Conservation (phyloP, 2,113 vertebrate species). For the Carassius gibelio region DNA sequence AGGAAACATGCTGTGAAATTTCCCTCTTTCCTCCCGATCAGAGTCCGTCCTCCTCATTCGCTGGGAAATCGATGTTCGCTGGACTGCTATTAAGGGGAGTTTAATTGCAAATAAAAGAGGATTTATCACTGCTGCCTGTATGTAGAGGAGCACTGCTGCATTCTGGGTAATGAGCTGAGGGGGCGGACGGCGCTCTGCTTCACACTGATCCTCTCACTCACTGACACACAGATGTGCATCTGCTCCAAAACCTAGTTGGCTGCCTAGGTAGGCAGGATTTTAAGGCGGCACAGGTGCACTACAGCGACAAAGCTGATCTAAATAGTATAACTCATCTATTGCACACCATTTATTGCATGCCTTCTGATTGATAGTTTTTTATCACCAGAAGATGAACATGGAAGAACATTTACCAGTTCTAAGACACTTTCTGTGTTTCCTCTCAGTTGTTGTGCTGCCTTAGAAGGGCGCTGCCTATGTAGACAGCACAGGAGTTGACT, state of each 20-base stretch:
- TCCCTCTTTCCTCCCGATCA: constrained; percentile 59
- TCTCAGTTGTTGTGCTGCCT: neutral
- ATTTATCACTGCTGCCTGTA: constrained; percentile 66
- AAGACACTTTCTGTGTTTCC: neutral
- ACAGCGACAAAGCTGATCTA: no score
- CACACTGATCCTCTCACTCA: neutral
- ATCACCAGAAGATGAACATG: no score
- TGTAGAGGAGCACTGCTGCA: constrained; percentile 16
- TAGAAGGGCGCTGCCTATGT: neutral
- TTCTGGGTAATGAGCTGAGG: constrained; percentile 47
- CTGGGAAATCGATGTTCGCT: constrained; percentile 60
- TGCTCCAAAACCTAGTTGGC: neutral
- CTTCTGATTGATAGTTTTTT: no score
- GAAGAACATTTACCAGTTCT: no score
- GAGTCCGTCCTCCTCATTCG: constrained; percentile 20
- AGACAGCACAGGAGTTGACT: neutral
- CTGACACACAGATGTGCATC: neutral
- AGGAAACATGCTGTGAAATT: constrained; percentile 16
- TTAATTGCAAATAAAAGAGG: constrained; percentile 72
- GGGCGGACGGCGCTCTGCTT: neutral
- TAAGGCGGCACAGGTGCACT: neutral
- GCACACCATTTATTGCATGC: no score
- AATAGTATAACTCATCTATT: no score
- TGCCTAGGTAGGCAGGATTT: neutral
- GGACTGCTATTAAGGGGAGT: constrained; percentile 63